Percentiles rank a stretch among this genome's conserved stretches.
Evolutionary conservation across 1,140 invertebrate genomes (phyloP).

Genomic region (Zaprionus inermis): DNA sequence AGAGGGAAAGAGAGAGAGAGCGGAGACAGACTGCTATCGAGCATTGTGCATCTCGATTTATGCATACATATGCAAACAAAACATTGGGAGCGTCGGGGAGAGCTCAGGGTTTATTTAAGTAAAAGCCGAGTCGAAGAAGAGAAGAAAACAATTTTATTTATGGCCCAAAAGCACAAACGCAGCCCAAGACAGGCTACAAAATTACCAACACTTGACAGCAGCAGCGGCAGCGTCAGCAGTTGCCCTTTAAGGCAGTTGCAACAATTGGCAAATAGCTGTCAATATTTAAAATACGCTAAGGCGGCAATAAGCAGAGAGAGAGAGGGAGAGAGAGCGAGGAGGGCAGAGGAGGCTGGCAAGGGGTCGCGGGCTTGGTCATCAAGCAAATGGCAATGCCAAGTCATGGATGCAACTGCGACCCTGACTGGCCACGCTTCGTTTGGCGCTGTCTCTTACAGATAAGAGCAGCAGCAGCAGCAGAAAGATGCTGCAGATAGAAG

Average conservation of each 20-base stretch:
- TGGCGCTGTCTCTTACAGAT: constrained; percentile 68
- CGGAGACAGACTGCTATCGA: constrained; percentile 8
- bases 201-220: constrained; percentile 69
- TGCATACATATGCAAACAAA: constrained; percentile 45
- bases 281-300: constrained; percentile 69
- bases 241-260: constrained; percentile 45
- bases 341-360: constrained; percentile 11
- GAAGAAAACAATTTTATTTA: constrained; percentile 64
- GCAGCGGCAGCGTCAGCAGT: background rate
- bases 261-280: constrained; percentile 79
- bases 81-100: constrained; percentile 4
- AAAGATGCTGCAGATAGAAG: constrained; percentile 42
- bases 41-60: constrained; percentile 45
- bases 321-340: constrained; percentile 6
- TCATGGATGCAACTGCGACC: constrained; percentile 42
- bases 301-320: constrained; percentile 4
- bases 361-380: background rate
- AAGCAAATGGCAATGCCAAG: constrained; percentile 24
- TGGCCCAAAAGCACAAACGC: constrained; percentile 42
- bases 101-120: constrained; percentile 1
- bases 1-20: constrained; percentile 13
- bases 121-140: background rate
- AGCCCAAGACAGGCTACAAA: constrained; percentile 39
- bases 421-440: constrained; percentile 57
- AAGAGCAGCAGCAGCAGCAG: constrained; percentile 47